phyloP scores from a whole-genome alignment of 2,113 vertebrate species.

The Callaeas wilsoni region DNA sequence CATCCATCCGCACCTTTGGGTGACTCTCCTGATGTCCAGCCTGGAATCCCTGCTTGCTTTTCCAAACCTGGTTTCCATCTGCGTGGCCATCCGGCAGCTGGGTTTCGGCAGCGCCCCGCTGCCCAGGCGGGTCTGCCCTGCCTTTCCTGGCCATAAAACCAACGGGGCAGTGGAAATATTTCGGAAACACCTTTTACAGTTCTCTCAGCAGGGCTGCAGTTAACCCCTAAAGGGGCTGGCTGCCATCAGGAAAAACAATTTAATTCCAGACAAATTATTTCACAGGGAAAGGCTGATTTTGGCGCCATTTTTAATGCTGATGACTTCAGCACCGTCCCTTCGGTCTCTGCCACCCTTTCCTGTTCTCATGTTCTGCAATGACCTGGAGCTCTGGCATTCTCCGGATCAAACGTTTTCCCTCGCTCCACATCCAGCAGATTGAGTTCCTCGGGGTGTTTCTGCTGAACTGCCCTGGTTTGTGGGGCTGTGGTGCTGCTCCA shows the following conservation, averaged over 20 bases:
- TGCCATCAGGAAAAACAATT: constrained; percentile 14
- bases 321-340: neutral
- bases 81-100: neutral
- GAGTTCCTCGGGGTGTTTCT: neutral
- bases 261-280: neutral
- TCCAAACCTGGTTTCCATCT: neutral
- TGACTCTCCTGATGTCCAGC: neutral
- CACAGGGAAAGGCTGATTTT: neutral
- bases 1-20: accelerated
- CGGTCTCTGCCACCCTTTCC: neutral
- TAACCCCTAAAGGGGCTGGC: constrained; percentile 38
- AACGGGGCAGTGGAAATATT: constrained; percentile 45
- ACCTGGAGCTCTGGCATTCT: neutral
- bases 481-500: neutral
- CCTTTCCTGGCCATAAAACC: constrained; percentile 45
- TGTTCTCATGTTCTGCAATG: neutral
- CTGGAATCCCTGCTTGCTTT: neutral
- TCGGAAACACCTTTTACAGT: constrained; percentile 54
- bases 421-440: accelerated
- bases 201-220: constrained; percentile 10
- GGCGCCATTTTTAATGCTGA: neutral
- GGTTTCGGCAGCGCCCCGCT: neutral
- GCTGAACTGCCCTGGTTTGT: neutral
- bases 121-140: constrained; percentile 32
- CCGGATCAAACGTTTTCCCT: neutral